phyloP scores from a whole-genome alignment of 2,888 invertebrate genomes.

The Agrochola circellaris region DNA sequence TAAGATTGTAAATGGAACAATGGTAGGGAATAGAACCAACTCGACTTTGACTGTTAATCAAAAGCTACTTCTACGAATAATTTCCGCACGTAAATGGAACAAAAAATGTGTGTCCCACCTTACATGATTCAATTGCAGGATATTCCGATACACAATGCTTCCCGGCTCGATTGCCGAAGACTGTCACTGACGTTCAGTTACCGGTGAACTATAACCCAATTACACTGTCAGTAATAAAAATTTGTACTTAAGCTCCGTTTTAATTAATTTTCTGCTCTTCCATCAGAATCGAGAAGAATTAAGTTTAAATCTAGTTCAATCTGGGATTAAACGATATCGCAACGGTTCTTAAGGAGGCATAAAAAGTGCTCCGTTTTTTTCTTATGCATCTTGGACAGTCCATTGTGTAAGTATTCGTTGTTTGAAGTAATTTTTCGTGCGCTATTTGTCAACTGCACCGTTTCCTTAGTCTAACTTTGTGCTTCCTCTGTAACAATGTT shows the following conservation, averaged over 20 bases:
- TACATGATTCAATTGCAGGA: constrained; percentile 2
- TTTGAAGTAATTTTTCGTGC: constrained; percentile 16
- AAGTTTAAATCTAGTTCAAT: background rate
- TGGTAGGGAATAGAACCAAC: background rate
- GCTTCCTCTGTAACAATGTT: constrained; percentile 1
- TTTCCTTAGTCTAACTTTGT: constrained; percentile 31
- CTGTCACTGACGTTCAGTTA: background rate
- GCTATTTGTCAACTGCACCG: constrained; percentile 2
- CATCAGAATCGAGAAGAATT: background rate
- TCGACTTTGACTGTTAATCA: background rate
- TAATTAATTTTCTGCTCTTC: constrained; percentile 14
- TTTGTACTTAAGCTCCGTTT: background rate
- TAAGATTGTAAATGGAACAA: background rate
- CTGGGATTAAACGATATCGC: background rate
- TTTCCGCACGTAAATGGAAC: background rate
- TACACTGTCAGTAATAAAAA: background rate
- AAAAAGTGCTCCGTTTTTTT: background rate
- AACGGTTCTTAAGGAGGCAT: background rate
- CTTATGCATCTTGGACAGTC: background rate
- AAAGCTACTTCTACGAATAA: background rate
- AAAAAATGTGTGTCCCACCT: background rate
- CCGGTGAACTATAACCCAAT: background rate
- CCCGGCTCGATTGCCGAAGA: background rate
- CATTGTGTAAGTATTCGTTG: constrained; percentile 2
- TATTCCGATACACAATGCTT: background rate